Evolutionary conservation across 2,888 invertebrate species (phyloP), one percentile per base, ranked within the genome.

Genomic region (Athalia circularis): DNA sequence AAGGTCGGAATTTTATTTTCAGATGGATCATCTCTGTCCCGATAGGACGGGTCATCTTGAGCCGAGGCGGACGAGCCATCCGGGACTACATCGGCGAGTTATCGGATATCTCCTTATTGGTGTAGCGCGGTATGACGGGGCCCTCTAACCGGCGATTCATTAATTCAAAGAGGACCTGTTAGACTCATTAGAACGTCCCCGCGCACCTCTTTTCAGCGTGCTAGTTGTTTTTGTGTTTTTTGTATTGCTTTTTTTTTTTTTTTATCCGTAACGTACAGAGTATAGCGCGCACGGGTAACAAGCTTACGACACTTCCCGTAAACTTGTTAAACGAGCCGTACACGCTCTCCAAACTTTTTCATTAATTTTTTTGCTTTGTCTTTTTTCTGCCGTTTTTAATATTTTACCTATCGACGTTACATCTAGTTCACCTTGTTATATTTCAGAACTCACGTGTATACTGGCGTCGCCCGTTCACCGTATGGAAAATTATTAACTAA

Each of bases 131-230:
- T 61, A 61, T 29, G 29, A 29, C 29, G 29, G 29, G 52, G 13
- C n/a, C 70, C 57, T 59, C 43, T 47, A 47, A 59, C 70, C 45
- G 47, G 13, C 59, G 6, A 72, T 72, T 72, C 70, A 72, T 72
- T 57, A 72, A 72, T 72, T 72, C 70, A n/a, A 72, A 72, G 45
- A 57, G 70, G 57, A 59, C 70, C 70, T 72, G 70, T 72, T 72
- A 72, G 59, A 72, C 70, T 72, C 70, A 47, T 72, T 72, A 72
- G 57, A 8, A 29, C 45, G 47, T 47, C 70, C 43, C 9, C 45
- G 45, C n/a, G n/a, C 52, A 7, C 59, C 70, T 45, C 59, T 50
- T 72, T 72, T 72, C 59, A 52, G 57, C 29, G 29, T 29, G 29
- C 2, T 29, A 2, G 29, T 29, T 29, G 2, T 29, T 29, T 29